Conservation (phyloP, 2,888 invertebrate genomes). For the Conus canariensis region DNA sequence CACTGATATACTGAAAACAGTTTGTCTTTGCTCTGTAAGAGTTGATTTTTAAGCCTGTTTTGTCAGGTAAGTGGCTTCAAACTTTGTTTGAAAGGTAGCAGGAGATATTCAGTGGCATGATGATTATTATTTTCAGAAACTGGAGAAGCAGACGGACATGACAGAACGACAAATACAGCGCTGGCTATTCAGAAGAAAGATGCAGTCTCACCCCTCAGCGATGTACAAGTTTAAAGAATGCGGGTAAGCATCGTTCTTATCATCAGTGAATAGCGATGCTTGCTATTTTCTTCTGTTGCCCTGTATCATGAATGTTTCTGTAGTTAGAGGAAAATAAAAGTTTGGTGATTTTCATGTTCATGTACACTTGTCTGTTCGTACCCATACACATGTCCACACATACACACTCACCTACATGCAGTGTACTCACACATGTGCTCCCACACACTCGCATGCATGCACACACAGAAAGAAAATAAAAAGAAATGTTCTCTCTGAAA, state of each 20-base stretch:
- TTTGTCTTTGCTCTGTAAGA: too few relatives aligned
- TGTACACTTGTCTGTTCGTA: not conserved
- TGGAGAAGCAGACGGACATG: conserved; percentile 91
- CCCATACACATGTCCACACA: not conserved
- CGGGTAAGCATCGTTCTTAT: conserved; percentile 78
- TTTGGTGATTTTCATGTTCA: too few relatives aligned
- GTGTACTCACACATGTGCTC: not conserved
- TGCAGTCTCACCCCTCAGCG: conserved; percentile 92
- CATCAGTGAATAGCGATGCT: too few relatives aligned
- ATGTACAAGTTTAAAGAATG: conserved; percentile 95
- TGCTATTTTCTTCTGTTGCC: too few relatives aligned
- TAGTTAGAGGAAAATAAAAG: too few relatives aligned
- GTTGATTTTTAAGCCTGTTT: too few relatives aligned
- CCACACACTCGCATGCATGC: not conserved
- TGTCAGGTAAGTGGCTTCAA: too few relatives aligned
- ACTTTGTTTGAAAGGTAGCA: too few relatives aligned
- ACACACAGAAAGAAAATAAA: not conserved
- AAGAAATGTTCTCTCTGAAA: too few relatives aligned
- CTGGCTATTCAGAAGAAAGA: conserved; percentile 91
- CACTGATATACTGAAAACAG: too few relatives aligned
- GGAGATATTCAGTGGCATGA: too few relatives aligned
- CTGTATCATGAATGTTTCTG: too few relatives aligned
- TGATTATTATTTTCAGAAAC: conserved; percentile 80
- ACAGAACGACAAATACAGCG: conserved; percentile 92
- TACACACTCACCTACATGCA: not conserved